Conservation (phyloP, 2,888 invertebrate species). For the Trachelus stipa region DNA sequence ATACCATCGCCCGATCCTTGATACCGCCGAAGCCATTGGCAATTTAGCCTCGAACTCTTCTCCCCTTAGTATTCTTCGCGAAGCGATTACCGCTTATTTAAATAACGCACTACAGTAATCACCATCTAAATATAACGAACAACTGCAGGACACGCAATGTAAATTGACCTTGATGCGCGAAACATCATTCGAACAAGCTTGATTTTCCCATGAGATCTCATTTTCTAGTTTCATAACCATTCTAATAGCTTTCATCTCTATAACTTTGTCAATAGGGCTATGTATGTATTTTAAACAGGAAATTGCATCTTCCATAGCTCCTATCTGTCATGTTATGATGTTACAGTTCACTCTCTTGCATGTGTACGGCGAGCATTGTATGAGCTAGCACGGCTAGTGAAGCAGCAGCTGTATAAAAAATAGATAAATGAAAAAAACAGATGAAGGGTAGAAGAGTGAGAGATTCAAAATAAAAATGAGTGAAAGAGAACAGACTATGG, state of each 20-base stretch:
- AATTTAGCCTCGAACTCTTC: slow-evolving; percentile 17
- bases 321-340: not conserved
- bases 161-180: slow-evolving; percentile 26
- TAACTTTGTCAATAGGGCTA: not conserved
- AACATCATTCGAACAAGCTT: slow-evolving; percentile 1
- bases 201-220: not conserved
- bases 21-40: not conserved
- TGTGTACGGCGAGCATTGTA: not conserved
- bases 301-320: not conserved
- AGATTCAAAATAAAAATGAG: not conserved
- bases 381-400: not conserved
- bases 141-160: slow-evolving; percentile 13
- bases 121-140: slow-evolving; percentile 27
- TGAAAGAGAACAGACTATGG: not conserved
- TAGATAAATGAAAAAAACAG: not conserved
- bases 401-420: not conserved
- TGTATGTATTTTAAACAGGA: not conserved
- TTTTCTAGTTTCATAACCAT: not conserved
- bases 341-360: not conserved
- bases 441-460: not conserved
- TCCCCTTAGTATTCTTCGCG: slow-evolving; percentile 23
- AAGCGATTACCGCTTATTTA: slow-evolving; percentile 30
- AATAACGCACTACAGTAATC: slow-evolving; percentile 31
- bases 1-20: not conserved
- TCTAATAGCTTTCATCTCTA: not conserved